Evolutionary conservation across 30 jellyfish, hydroid and myxozoan species (phyloP), one percentile per base, ranked within the genome.

Genomic region (Clytia hemisphaerica): DNA sequence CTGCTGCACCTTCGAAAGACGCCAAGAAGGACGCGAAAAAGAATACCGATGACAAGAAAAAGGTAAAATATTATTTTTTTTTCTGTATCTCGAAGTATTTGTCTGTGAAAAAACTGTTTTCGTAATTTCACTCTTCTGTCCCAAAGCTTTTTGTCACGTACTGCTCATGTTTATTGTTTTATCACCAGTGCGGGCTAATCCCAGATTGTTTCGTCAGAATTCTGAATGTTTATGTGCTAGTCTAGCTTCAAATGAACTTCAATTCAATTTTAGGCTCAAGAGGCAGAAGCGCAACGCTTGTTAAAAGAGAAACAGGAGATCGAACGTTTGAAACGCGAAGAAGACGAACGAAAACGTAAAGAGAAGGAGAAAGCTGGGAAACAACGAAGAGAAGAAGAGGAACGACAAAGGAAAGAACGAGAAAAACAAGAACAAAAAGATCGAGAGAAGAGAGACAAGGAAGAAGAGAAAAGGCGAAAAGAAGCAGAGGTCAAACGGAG

Each of bases 401-500:
- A 37, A 25, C 57, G 58, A 35, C 72, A 58, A 45, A 38, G 76
- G 46, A 74, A 54, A 62, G 32, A 42, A 36, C 10, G 45, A 35
- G 53, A 12, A 30, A 15, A 30, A 48, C 19, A 45, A 53, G 46
- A 37, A 58, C 22, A 49, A 42, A 10, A 57, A 31, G 61, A 25
- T 30, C 58, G 62, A 53, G 45, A 51, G 45, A 47, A 71, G 61
- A 37, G 77, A 50, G 51, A 66, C 58, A 16, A 72, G 47, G 67
- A 54, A 50, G 79, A 78, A 38, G 78, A 58, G 65, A 62, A 55
- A 58, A 37, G 78, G 37, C 15, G 82, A 67, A 67, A 83, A 74
- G 67, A 65, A 71, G 88, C 42, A 18, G 95, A 88, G 24, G 79
- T 79, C 5, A 77, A 65, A 47, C 70, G 61, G 51, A 72, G 70